phyloP scores from a whole-genome alignment of 2,888 invertebrate genomes.

The Coleophora deauratella region DNA sequence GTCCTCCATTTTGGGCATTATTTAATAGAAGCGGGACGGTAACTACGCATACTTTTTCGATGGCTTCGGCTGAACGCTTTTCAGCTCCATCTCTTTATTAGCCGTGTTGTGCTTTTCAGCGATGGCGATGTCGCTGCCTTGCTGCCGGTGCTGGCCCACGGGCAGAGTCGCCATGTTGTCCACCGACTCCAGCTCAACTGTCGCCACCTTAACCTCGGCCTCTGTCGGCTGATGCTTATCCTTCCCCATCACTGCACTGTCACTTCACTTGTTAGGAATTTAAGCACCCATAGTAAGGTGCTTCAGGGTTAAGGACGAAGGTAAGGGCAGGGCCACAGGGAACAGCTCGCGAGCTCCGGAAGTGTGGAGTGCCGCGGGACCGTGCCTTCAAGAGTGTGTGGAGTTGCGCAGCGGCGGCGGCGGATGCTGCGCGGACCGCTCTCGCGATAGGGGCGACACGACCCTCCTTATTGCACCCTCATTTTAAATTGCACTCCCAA shows the following conservation, averaged over 20 bases:
- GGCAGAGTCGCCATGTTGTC: conserved; percentile 94
- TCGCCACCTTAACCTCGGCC: conserved; percentile 91
- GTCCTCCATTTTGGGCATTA: too few relatives aligned
- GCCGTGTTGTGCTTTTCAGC: conserved; percentile 88
- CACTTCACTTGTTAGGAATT: conserved; percentile 25
- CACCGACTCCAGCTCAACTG: conserved; percentile 89
- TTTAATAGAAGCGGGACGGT: too few relatives aligned
- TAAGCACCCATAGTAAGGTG: conserved; percentile 34
- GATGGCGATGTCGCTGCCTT: conserved; percentile 80
- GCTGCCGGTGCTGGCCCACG: conserved; percentile 82
- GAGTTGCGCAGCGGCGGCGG: conserved; percentile 70
- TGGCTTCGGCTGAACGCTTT: conserved; percentile 88
- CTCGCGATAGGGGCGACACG: conserved; percentile 56
- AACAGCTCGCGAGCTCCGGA: conserved; percentile 48
- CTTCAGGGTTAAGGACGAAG: conserved; percentile 40
- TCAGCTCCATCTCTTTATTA: conserved; percentile 90
- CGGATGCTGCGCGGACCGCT: conserved; percentile 60
- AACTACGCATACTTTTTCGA: conserved; percentile 82
- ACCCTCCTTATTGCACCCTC: conserved; percentile 47
- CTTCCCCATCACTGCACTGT: conserved; percentile 55
- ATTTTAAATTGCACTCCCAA: conserved; percentile 44
- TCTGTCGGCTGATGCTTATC: conserved; percentile 69
- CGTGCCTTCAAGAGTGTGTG: conserved; percentile 44
- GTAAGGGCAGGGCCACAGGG: conserved; percentile 38
- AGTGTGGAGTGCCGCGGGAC: conserved; percentile 50